Evolutionary conservation across 1,140 invertebrate species (phyloP).

Genomic region (Micrasema longulum): DNA sequence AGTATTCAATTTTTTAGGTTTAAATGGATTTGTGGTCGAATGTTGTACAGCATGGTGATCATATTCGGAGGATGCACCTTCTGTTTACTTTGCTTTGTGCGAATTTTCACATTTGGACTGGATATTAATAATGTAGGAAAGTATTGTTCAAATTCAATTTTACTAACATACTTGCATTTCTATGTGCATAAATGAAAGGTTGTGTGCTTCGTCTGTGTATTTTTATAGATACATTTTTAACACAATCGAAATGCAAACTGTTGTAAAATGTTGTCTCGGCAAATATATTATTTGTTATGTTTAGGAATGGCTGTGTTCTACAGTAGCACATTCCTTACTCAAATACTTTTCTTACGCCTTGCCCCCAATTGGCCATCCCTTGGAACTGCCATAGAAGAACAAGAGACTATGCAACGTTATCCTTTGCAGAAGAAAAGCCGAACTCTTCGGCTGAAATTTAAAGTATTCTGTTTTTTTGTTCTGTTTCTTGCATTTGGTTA

Average conservation of each 20-base stretch:
- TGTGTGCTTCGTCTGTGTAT: no score
- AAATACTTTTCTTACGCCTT: constrained; percentile 45
- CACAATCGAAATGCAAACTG: not conserved
- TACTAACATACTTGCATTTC: no score
- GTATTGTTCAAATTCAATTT: constrained; percentile 3
- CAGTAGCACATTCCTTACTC: constrained; percentile 37
- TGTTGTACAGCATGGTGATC: not conserved
- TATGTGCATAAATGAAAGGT: no score
- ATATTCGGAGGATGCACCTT: not conserved
- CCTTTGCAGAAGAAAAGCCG: not conserved
- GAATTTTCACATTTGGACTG: not conserved
- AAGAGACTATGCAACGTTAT: not conserved
- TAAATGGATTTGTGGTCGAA: constrained; percentile 10
- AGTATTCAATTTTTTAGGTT: constrained; percentile 22
- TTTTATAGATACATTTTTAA: no score
- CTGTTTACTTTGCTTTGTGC: not conserved
- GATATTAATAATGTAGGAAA: constrained; percentile 20
- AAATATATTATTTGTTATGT: not conserved
- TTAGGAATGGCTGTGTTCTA: constrained; percentile 44
- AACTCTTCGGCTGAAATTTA: constrained; percentile 22
- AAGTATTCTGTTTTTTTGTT: constrained; percentile 33
- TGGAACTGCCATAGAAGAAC: constrained; percentile 7
- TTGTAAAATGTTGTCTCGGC: not conserved
- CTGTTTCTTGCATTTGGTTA: constrained; percentile 44
- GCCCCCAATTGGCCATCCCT: constrained; percentile 42